A percentile compares a stretch with the other conserved stretches of the same genome.
phyloP scores from a whole-genome alignment of 2,113 vertebrate genomes.

The Tetrax tetrax region DNA sequence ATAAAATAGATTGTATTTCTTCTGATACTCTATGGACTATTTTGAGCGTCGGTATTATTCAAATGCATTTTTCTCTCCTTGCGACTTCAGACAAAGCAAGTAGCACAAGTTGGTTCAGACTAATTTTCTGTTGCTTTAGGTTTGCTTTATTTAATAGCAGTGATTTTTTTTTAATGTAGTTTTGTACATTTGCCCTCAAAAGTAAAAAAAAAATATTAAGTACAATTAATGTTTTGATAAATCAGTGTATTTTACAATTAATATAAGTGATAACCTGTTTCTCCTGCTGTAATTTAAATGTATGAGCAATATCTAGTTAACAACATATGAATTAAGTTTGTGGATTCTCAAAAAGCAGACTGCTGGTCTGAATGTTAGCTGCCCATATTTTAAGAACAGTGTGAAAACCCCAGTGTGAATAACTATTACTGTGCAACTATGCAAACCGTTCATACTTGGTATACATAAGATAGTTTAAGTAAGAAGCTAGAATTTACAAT shows the following conservation, averaged over 20 bases:
- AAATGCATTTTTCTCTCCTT: background rate
- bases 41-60: background rate
- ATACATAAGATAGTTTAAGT: background rate
- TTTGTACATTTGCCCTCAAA: background rate
- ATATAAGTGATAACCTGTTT: background rate
- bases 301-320: background rate
- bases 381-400: background rate
- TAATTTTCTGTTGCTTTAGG: constrained; percentile 8
- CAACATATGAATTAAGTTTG: background rate
- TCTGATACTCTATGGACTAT: background rate
- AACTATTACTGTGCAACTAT: constrained; percentile 27
- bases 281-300: constrained; percentile 12
- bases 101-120: background rate
- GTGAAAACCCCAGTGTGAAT: background rate
- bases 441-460: background rate
- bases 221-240: background rate
- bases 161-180: background rate
- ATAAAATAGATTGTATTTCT: background rate
- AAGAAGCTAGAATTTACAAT: background rate
- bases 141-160: background rate
- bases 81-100: background rate
- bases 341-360: background rate
- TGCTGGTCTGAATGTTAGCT: background rate
- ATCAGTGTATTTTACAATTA: background rate
- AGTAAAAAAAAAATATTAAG: background rate